phyloP scores from a whole-genome alignment of 1,140 invertebrate genomes.

The Calliopsis andreniformis region DNA sequence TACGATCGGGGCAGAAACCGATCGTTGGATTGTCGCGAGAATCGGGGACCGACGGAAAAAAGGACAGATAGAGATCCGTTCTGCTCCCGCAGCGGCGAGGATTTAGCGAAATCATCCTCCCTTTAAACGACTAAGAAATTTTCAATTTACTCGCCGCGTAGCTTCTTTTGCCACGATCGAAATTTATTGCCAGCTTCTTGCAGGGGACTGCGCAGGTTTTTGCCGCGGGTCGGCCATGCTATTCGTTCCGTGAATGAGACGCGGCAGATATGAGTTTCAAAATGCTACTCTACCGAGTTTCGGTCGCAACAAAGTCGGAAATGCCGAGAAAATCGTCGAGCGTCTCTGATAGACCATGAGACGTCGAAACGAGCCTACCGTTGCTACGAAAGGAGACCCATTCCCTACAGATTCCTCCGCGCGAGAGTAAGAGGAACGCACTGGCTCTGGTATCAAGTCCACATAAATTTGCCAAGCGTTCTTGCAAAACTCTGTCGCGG shows the following conservation, averaged over 20 bases:
- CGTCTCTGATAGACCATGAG: background rate
- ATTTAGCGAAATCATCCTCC: slow-evolving; percentile 18
- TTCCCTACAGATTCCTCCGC: slow-evolving; percentile 32
- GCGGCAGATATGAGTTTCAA: background rate
- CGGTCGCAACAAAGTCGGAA: background rate
- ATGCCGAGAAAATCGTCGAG: slow-evolving; percentile 2
- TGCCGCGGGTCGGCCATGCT: background rate
- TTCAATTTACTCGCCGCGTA: background rate
- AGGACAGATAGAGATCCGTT: background rate
- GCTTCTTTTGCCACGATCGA: background rate
- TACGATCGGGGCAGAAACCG: slow-evolving; percentile 45
- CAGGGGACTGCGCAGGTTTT: background rate
- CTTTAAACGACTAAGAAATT: background rate
- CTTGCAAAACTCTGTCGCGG: slow-evolving; percentile 34
- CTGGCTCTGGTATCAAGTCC: slow-evolving; percentile 27
- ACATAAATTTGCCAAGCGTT: slow-evolving; percentile 44
- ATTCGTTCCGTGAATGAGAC: background rate
- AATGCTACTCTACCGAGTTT: background rate
- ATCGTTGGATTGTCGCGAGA: slow-evolving; percentile 39
- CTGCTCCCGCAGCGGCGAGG: background rate
- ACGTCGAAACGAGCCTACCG: background rate
- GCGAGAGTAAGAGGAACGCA: slow-evolving; percentile 30
- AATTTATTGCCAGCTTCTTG: background rate
- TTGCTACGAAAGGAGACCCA: slow-evolving; percentile 24
- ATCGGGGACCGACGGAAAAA: slow-evolving; percentile 43